These are phyloP conservation scores for Drosophila neutralis DNA, from an alignment of 2,888 invertebrate species.

Conservation along the genomic window DNA sequence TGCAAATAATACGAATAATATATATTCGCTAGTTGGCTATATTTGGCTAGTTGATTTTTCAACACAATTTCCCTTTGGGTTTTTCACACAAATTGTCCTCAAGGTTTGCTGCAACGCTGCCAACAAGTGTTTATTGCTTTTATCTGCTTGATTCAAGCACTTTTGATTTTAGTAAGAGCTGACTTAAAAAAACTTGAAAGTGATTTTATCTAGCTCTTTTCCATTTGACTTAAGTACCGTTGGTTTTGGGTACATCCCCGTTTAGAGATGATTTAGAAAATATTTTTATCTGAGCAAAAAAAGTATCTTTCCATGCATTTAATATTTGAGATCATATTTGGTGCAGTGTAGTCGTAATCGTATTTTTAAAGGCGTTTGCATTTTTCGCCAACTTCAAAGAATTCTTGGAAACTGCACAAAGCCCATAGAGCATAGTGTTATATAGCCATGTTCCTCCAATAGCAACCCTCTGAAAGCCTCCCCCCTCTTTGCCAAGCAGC, in stretches of 20 bases:
- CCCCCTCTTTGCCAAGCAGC: background rate
- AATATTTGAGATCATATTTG: background rate
- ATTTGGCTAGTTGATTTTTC: background rate
- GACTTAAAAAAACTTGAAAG: background rate
- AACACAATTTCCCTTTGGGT: background rate
- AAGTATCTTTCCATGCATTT: background rate
- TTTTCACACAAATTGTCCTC: background rate
- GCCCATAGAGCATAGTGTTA: constrained; percentile 14
- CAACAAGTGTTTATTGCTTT: background rate
- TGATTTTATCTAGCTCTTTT: background rate
- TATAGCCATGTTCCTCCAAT: background rate
- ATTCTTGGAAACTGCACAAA: constrained; percentile 62
- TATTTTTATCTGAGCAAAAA: background rate
- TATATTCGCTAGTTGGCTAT: background rate
- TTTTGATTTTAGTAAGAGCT: background rate
- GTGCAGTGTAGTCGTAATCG: constrained; percentile 22
- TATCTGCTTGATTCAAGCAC: background rate
- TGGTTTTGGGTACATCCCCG: background rate
- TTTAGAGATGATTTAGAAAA: background rate
- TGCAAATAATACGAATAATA: background rate
- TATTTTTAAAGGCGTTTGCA: constrained; percentile 44
- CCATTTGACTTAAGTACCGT: background rate
- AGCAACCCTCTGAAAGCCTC: background rate
- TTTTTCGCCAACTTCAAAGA: constrained; percentile 75
- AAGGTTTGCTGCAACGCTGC: background rate